Evolutionary conservation across 2,113 vertebrate genomes (phyloP).

Genomic region (Boleophthalmus pectinirostris): DNA sequence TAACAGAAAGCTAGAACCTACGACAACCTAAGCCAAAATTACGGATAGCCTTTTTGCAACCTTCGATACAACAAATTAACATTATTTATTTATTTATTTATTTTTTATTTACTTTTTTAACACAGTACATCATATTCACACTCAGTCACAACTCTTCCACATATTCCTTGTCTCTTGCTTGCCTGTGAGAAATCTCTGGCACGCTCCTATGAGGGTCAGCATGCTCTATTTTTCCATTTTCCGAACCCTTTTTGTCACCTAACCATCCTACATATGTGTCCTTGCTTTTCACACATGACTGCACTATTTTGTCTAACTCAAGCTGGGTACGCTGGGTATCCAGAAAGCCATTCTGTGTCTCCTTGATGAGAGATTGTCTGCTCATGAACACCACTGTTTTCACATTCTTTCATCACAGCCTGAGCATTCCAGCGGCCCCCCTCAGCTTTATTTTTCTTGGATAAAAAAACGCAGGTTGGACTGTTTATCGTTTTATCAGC

Average conservation of each 20-base stretch:
- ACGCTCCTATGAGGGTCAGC: background rate
- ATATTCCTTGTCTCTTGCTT: background rate
- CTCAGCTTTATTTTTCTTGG: slow-evolving; percentile 73
- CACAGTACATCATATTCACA: no score
- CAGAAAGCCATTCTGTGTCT: slow-evolving; percentile 20
- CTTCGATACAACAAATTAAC: no score
- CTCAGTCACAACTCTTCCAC: no score
- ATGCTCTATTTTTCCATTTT: background rate
- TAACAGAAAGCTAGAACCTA: no score
- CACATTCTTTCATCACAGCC: slow-evolving; percentile 68
- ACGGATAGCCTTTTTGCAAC: no score
- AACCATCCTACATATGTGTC: background rate
- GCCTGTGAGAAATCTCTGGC: background rate
- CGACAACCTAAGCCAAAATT: no score
- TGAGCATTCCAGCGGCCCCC: slow-evolving; percentile 60
- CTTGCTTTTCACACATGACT: background rate
- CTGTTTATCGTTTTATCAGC: slow-evolving; percentile 74
- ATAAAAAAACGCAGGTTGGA: slow-evolving; percentile 70
- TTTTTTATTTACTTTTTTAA: no score
- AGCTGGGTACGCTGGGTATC: background rate
- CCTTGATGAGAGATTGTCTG: slow-evolving; percentile 33
- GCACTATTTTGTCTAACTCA: background rate
- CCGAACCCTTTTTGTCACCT: background rate
- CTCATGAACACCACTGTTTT: slow-evolving; percentile 59
- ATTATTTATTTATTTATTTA: no score